Conservation (phyloP, 2,888 invertebrate genomes). For the Steromphala cineraria region DNA sequence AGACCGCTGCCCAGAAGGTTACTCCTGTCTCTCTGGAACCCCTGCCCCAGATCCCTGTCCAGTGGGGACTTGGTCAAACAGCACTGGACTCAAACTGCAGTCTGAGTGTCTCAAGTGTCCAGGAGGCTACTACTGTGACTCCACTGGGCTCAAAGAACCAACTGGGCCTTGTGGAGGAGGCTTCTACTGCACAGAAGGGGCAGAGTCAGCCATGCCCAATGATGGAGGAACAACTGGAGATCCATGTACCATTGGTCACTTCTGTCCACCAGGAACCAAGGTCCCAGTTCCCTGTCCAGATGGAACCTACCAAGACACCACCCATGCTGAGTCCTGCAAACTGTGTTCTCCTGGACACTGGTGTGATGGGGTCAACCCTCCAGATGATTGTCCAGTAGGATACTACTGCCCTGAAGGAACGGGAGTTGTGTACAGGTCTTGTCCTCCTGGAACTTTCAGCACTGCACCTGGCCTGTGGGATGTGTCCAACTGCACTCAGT, state of each 20-base stretch:
- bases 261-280: conserved; percentile 68
- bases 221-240: conserved; percentile 66
- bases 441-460: conserved; percentile 70
- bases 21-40: conserved; percentile 65
- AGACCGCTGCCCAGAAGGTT: conserved; percentile 64
- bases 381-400: conserved; percentile 66
- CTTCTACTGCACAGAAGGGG: conserved; percentile 65
- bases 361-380: conserved; percentile 58
- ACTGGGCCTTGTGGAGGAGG: conserved; percentile 65
- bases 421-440: conserved; percentile 65
- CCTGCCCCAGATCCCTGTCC: conserved; percentile 59
- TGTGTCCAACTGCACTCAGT: conserved; percentile 66
- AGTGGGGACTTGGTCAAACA: conserved; percentile 63
- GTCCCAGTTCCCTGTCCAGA: conserved; percentile 58
- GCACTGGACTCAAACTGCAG: conserved; percentile 53
- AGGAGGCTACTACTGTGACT: conserved; percentile 66
- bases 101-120: conserved; percentile 49
- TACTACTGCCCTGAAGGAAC: conserved; percentile 71
- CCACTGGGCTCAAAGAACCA: conserved; percentile 62
- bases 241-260: conserved; percentile 68
- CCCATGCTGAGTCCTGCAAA: conserved; percentile 61
- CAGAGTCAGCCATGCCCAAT: conserved; percentile 61
- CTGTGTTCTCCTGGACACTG: conserved; percentile 68
- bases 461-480: conserved; percentile 53
- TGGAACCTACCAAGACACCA: conserved; percentile 62